These are phyloP conservation scores for Philopotamus ludificatus DNA, from an alignment of 1,140 invertebrate genomes.

Conservation along the genomic window DNA sequence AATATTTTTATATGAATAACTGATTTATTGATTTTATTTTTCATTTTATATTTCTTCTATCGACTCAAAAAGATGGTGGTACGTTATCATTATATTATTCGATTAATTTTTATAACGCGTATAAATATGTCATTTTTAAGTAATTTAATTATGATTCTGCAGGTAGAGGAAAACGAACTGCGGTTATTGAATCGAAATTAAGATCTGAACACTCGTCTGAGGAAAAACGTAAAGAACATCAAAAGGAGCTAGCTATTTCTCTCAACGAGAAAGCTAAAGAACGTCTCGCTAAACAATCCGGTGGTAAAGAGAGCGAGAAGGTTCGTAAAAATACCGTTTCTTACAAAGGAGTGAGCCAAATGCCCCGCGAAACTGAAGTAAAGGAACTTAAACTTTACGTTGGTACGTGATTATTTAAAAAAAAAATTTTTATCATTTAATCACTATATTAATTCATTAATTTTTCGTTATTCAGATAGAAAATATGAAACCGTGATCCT, in stretches of 20 bases:
- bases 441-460: not conserved
- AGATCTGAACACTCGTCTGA: conserved; percentile 94
- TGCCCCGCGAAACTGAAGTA: conserved; percentile 92
- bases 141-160: conserved; percentile 41
- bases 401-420: conserved; percentile 59
- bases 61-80: conserved; percentile 38
- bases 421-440: conserved; percentile 4
- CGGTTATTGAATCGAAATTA: conserved; percentile 93
- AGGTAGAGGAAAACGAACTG: conserved; percentile 85
- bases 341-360: conserved; percentile 88
- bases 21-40: conserved; percentile 1
- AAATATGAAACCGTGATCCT: conserved; percentile 98
- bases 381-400: conserved; percentile 94
- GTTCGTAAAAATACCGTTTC: conserved; percentile 93
- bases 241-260: conserved; percentile 87
- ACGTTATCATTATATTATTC: conserved; percentile 17
- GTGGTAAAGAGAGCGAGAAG: conserved; percentile 84
- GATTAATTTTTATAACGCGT: conserved; percentile 5
- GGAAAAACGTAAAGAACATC: conserved; percentile 95
- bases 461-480: conserved; percentile 76
- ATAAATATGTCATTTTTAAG: not conserved
- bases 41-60: not conserved
- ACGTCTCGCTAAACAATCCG: conserved; percentile 83
- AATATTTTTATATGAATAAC: not conserved
- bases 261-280: conserved; percentile 92